Conservation (phyloP, 2,797 vertebrate species). For the Myripristis murdjan region DNA sequence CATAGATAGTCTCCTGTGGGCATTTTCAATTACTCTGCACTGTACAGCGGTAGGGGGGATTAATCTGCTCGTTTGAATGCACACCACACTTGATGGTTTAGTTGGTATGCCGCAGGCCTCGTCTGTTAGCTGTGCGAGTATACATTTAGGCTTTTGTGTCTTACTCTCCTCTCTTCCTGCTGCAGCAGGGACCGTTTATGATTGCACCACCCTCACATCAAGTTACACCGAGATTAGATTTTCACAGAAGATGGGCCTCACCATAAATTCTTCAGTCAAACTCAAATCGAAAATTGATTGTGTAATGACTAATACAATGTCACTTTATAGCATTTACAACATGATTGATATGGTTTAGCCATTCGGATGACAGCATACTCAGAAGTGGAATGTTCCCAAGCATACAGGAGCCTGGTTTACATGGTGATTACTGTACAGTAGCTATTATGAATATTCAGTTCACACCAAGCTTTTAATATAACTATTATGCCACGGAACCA, state of each 20-base stretch:
- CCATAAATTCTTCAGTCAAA: slow-evolving; percentile 56
- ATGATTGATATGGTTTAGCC: slow-evolving; percentile 30
- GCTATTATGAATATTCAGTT: slow-evolving; percentile 16
- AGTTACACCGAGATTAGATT: slow-evolving; percentile 62
- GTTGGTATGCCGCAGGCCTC: slow-evolving; percentile 79
- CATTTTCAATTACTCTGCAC: slow-evolving; percentile 83
- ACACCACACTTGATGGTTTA: slow-evolving; percentile 80
- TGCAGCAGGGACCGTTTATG: slow-evolving; percentile 64
- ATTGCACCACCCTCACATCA: slow-evolving; percentile 60
- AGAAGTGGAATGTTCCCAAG: not conserved
- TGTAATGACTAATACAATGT: slow-evolving; percentile 44
- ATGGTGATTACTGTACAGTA: slow-evolving; percentile 2
- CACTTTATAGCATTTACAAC: slow-evolving; percentile 27
- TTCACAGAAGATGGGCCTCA: slow-evolving; percentile 50
- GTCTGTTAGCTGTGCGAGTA: slow-evolving; percentile 70
- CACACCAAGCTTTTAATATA: not conserved
- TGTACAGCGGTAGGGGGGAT: slow-evolving; percentile 72
- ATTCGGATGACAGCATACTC: not conserved
- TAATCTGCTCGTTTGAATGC: slow-evolving; percentile 86
- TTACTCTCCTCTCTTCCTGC: slow-evolving; percentile 47
- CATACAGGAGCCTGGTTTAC: slow-evolving; percentile 1
- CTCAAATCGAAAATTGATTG: slow-evolving; percentile 48
- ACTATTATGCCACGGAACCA: not conserved
- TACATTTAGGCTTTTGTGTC: slow-evolving; percentile 74
- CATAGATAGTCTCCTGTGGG: slow-evolving; percentile 79